Percentiles rank a stretch among this genome's conserved stretches.
Conservation (phyloP, 2,113 vertebrate genomes). For the Lota lota region DNA sequence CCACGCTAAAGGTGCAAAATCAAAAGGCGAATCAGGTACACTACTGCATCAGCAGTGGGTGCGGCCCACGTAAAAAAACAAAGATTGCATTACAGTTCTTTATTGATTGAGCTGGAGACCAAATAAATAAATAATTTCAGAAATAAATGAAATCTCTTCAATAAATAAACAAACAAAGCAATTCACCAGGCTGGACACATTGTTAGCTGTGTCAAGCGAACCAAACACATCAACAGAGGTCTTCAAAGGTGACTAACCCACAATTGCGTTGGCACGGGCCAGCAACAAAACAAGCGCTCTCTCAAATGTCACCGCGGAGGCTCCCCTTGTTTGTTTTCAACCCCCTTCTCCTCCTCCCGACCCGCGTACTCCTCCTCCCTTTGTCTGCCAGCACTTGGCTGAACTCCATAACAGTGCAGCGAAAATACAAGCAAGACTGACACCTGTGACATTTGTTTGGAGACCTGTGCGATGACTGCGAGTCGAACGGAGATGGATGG, state of each 20-base stretch:
- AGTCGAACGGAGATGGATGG: conserved; percentile 33
- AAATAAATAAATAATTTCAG: too few species aligned
- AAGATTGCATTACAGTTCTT: too few species aligned
- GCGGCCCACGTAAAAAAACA: too few species aligned
- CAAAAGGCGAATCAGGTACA: too few species aligned
- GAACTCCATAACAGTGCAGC: conserved; percentile 37
- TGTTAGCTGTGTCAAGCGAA: conserved; percentile 35
- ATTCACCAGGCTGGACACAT: conserved; percentile 11
- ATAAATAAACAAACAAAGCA: too few species aligned
- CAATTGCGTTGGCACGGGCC: conserved; percentile 20
- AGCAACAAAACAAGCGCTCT: conserved; percentile 42
- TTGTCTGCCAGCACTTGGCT: conserved; percentile 43
- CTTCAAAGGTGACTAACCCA: conserved; percentile 20
- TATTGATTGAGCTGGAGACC: too few species aligned
- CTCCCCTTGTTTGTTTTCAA: conserved; percentile 45
- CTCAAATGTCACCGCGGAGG: conserved; percentile 52
- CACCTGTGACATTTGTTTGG: conserved; percentile 61
- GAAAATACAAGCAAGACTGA: conserved; percentile 40
- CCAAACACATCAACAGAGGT: conserved; percentile 28
- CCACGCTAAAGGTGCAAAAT: too few species aligned
- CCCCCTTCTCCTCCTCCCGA: conserved; percentile 17
- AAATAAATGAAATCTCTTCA: too few species aligned
- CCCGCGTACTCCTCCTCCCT: conserved; percentile 11
- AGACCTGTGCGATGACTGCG: conserved; percentile 47
- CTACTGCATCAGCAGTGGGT: too few species aligned